These are phyloP conservation scores for Branchellion lobata DNA, from an alignment of 2,888 invertebrate species.

Conservation along the genomic window DNA sequence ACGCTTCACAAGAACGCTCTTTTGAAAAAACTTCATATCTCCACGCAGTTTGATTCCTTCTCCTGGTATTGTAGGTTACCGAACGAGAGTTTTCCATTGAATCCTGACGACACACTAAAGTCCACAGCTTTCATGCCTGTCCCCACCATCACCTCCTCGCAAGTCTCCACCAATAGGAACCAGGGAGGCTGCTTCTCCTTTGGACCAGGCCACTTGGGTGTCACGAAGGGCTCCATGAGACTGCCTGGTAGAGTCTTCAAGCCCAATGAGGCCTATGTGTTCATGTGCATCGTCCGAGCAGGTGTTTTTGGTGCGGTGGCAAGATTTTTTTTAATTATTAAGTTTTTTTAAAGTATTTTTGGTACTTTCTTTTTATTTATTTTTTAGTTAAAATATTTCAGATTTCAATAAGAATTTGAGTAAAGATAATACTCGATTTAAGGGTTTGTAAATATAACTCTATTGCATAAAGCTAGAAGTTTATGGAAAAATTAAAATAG, in stretches of 20 bases:
- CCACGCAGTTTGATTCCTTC: conserved; percentile 2
- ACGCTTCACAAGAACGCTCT: too few relatives aligned
- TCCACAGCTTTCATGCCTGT: not conserved
- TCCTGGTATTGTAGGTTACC: not conserved
- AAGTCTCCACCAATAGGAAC: not conserved
- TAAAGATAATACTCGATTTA: too few relatives aligned
- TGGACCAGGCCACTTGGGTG: not conserved
- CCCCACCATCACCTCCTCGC: not conserved
- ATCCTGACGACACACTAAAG: not conserved
- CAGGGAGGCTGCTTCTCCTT: not conserved
- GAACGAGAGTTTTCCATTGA: not conserved
- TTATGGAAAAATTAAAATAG: not conserved
- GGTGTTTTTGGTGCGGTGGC: not conserved
- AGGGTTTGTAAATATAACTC: too few relatives aligned
- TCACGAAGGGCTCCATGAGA: not conserved
- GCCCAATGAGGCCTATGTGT: not conserved
- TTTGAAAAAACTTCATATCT: too few relatives aligned
- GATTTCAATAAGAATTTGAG: too few relatives aligned
- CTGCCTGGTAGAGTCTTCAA: not conserved
- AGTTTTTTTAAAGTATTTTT: too few relatives aligned
- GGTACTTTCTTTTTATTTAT: too few relatives aligned
- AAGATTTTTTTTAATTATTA: not conserved
- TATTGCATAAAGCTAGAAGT: too few relatives aligned
- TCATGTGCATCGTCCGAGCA: not conserved
- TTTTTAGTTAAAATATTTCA: too few relatives aligned